phyloP scores from a whole-genome alignment of 2,113 vertebrate genomes.

The Tricholaema leucomelas region DNA sequence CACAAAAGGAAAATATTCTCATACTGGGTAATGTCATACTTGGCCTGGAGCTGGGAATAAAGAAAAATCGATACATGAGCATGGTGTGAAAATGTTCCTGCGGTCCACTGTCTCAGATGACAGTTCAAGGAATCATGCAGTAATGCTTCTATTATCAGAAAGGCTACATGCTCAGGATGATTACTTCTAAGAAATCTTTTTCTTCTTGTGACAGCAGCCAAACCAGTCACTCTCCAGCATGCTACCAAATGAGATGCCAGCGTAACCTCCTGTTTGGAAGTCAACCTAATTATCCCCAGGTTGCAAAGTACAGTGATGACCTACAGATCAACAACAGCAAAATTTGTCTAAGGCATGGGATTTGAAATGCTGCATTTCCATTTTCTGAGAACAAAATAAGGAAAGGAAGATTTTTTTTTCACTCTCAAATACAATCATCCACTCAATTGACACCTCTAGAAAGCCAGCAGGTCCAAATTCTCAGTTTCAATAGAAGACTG shows the following conservation, averaged over 20 bases:
- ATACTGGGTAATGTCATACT: slow-evolving; percentile 77
- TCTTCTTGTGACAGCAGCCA: neutral
- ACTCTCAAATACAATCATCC: neutral
- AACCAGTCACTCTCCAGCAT: neutral
- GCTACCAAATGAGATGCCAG: neutral
- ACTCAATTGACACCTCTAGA: neutral
- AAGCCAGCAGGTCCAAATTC: neutral
- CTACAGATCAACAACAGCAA: neutral
- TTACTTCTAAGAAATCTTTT: neutral
- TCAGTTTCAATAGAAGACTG: neutral
- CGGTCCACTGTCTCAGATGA: neutral
- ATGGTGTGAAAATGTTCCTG: neutral
- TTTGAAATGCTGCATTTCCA: neutral
- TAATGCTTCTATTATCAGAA: neutral
- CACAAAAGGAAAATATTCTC: slow-evolving; percentile 85
- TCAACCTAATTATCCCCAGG: neutral
- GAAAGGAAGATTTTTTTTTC: neutral
- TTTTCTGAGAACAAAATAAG: neutral
- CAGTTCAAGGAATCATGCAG: neutral
- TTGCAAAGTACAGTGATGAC: neutral
- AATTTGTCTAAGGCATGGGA: neutral
- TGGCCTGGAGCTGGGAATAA: slow-evolving; percentile 66
- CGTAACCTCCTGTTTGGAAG: neutral
- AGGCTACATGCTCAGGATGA: neutral
- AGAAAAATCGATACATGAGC: slow-evolving; percentile 15